Evolutionary conservation across 2,113 vertebrate genomes (phyloP).

Genomic region (Puffinus mauretanicus): DNA sequence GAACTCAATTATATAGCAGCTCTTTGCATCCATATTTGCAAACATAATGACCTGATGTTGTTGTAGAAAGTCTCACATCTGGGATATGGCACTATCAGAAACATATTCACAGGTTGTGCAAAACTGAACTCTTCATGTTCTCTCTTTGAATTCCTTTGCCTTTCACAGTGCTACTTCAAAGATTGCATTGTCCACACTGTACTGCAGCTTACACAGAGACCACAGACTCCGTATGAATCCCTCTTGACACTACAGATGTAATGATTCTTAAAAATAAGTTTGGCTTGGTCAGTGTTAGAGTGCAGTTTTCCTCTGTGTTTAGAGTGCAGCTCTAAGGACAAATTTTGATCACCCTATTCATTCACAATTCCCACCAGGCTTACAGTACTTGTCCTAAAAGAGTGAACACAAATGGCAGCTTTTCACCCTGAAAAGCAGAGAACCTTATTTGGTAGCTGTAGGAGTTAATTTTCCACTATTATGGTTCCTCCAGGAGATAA

Average conservation of each 20-base stretch:
- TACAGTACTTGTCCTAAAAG: not conserved
- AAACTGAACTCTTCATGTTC: not conserved
- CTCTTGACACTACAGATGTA: not conserved
- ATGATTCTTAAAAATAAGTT: not conserved
- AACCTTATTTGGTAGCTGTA: not conserved
- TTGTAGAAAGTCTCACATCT: not conserved
- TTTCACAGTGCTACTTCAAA: not conserved
- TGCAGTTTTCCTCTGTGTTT: not conserved
- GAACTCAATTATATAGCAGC: not conserved
- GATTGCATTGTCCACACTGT: not conserved
- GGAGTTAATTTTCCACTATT: not conserved
- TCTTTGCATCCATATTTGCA: not conserved
- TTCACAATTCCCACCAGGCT: not conserved
- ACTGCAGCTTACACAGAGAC: not conserved
- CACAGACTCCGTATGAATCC: not conserved
- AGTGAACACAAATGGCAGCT: not conserved
- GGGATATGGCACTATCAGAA: not conserved
- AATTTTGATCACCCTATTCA: not conserved
- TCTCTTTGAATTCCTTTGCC: not conserved
- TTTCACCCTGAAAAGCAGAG: conserved; percentile 2
- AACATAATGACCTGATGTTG: not conserved
- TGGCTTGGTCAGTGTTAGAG: not conserved
- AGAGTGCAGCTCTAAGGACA: not conserved
- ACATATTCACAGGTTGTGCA: not conserved
- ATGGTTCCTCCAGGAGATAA: not conserved